Percentiles rank a stretch among this genome's conserved stretches.
Evolutionary conservation across 2,113 vertebrate species (phyloP).

Genomic region (Oreochromis aureus): DNA sequence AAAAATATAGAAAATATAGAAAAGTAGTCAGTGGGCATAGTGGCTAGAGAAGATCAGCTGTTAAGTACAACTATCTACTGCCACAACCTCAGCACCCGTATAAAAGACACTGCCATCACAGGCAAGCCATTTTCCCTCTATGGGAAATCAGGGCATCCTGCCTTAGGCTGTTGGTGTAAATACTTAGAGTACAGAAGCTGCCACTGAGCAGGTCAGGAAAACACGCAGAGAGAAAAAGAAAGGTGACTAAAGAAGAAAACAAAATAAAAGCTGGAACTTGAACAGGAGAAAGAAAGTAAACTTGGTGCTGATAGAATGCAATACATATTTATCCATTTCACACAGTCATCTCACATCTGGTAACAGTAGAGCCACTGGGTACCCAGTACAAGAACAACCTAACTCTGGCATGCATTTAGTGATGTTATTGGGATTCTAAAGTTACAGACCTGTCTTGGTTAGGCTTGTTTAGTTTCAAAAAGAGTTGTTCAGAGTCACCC

Average conservation of each 20-base stretch:
- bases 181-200: constrained; percentile 27
- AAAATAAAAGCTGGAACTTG: neutral
- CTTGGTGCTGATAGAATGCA: neutral
- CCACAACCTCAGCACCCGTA: neutral
- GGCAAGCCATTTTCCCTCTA: neutral
- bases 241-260: neutral
- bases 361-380: neutral
- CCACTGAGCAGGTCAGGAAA: constrained; percentile 26
- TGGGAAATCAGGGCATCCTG: constrained; percentile 46
- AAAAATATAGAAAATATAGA: neutral
- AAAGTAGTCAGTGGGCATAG: neutral
- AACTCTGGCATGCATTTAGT: neutral
- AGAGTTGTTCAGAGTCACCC: neutral
- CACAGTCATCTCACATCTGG: neutral
- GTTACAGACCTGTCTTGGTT: neutral
- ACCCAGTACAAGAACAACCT: neutral
- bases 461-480: neutral
- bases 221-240: neutral
- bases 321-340: neutral
- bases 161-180: constrained; percentile 42
- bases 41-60: neutral
- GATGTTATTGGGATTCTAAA: neutral
- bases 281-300: neutral
- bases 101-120: constrained; percentile 17
- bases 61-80: constrained; percentile 1